Percentiles rank a stretch among this genome's conserved stretches.
phyloP scores from a whole-genome alignment of 2,888 invertebrate species.

The Agapostemon virescens region DNA sequence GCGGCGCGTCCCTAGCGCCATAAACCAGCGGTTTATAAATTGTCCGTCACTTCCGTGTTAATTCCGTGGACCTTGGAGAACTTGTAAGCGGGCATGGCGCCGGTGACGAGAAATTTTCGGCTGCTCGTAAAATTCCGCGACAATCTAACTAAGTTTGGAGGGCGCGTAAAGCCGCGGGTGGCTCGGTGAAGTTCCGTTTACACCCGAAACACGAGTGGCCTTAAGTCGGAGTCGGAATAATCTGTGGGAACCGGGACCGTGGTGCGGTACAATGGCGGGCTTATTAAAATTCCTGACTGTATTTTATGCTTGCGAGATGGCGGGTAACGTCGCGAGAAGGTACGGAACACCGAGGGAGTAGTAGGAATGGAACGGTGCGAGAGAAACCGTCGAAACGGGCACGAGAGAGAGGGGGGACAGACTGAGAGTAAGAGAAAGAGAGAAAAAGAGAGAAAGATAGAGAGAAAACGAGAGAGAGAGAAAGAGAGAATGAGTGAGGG shows the following conservation, averaged over 20 bases:
- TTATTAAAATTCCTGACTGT: conserved; percentile 77
- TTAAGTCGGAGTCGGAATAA: conserved; percentile 69
- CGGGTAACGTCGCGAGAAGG: conserved; percentile 61
- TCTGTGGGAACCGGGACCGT: conserved; percentile 72
- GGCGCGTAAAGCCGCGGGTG: conserved; percentile 65
- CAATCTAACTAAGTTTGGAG: conserved; percentile 64
- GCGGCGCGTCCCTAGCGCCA: not conserved
- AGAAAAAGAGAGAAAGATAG: conserved; percentile 9
- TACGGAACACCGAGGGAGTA: conserved; percentile 43
- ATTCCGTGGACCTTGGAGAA: not conserved
- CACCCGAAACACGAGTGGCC: conserved; percentile 65
- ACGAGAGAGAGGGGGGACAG: not conserved
- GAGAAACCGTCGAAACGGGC: conserved; percentile 12
- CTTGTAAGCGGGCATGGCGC: conserved; percentile 1
- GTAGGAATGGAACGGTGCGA: conserved; percentile 45
- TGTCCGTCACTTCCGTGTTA: not conserved
- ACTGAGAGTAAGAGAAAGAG: no score
- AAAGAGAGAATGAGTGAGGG: not conserved
- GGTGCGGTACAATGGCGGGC: conserved; percentile 73
- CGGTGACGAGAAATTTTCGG: conserved; percentile 40
- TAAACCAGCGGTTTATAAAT: conserved; percentile 23
- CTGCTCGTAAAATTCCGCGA: conserved; percentile 63
- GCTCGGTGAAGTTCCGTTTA: conserved; percentile 64
- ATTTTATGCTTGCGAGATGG: conserved; percentile 74
- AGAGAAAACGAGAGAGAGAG: conserved; percentile 2